phyloP scores from a whole-genome alignment of 2,113 vertebrate genomes.

The Phalacrocorax carbo region DNA sequence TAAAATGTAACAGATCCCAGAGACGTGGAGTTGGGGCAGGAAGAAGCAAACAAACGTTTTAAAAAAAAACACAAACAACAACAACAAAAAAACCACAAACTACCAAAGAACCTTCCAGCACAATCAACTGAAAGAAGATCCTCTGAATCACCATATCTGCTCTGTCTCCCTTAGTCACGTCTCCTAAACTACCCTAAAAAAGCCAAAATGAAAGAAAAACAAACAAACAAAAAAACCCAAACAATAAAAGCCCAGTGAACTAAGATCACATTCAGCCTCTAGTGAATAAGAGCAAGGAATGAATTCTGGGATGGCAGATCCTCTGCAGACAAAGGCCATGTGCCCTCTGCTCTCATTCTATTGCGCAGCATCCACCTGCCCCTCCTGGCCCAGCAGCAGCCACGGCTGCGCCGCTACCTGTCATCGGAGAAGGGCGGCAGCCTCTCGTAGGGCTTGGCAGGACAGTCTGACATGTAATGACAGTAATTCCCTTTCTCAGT shows the following conservation, averaged over 20 bases:
- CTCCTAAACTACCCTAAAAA: background rate
- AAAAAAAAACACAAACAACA: background rate
- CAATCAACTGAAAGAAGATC: background rate
- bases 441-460: background rate
- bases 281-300: background rate
- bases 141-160: background rate
- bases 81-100: background rate
- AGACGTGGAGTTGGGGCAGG: background rate
- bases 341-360: background rate
- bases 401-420: rapidly evolving
- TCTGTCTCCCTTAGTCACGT: background rate
- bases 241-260: background rate
- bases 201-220: too few species aligned
- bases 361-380: background rate
- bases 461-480: background rate
- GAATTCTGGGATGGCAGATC: background rate
- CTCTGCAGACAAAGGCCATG: background rate
- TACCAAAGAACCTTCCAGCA: background rate
- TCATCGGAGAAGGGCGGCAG: rapidly evolving
- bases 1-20: background rate
- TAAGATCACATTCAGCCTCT: background rate
- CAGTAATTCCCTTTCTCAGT: background rate
- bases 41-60: background rate
- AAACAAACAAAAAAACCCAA: background rate
- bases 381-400: background rate